Evolutionary conservation across 1,140 invertebrate species (phyloP).

Genomic region (Drosophila lacteicornis): DNA sequence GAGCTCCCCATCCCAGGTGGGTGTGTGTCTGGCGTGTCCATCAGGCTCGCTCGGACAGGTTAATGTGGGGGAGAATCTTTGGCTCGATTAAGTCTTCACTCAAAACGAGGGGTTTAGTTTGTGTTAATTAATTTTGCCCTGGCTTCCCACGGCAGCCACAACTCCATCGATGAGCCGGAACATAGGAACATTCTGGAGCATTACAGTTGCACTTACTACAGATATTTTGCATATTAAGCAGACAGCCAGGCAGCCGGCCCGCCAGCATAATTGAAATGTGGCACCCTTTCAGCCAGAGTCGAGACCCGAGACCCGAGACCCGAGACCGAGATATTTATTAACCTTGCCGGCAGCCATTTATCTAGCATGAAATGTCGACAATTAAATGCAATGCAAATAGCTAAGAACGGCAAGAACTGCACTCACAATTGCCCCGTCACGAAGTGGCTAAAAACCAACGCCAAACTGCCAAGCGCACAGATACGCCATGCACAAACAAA

Average conservation of each 20-base stretch:
- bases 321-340: constrained; percentile 45
- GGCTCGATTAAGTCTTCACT: constrained; percentile 10
- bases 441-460: constrained; percentile 48
- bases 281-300: constrained; percentile 37
- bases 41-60: constrained; percentile 20
- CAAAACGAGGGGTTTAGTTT: constrained; percentile 7
- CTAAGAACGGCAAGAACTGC: constrained; percentile 43
- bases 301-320: constrained; percentile 19
- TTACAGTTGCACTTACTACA: constrained; percentile 28
- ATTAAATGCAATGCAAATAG: constrained; percentile 77
- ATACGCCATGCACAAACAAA: constrained; percentile 19
- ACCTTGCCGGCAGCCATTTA: constrained; percentile 68
- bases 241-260: neutral
- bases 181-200: constrained; percentile 43
- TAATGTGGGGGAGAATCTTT: constrained; percentile 14
- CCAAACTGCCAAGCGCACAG: constrained; percentile 22
- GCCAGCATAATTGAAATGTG: constrained; percentile 55
- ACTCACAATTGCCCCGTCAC: constrained; percentile 66
- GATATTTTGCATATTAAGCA: constrained; percentile 51
- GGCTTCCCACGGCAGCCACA: constrained; percentile 7
- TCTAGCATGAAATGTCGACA: constrained; percentile 76
- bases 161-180: constrained; percentile 42
- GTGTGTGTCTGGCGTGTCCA: constrained; percentile 35
- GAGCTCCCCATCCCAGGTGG: constrained; percentile 17
- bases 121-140: constrained; percentile 37